Conservation (phyloP, 2,888 invertebrate genomes). For the Ormia ochracea region DNA sequence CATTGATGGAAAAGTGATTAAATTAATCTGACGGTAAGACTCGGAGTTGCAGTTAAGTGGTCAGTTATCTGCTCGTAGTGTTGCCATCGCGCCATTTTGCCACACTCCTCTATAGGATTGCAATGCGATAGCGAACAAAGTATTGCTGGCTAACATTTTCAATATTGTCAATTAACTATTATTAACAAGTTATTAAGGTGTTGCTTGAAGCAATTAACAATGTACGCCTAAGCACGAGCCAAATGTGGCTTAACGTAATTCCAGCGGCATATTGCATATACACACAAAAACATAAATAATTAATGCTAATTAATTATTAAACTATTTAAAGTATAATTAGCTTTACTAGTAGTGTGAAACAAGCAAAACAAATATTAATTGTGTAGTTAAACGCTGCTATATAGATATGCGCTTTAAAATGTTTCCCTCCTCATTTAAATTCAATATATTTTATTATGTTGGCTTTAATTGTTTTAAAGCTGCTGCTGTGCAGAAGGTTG, state of each 20-base stretch:
- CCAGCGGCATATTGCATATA: conserved; percentile 9
- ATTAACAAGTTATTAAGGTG: conserved; percentile 20
- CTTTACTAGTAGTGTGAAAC: neutral
- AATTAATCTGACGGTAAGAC: neutral
- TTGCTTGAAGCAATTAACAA: conserved; percentile 8
- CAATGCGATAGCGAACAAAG: neutral
- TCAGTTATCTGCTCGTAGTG: neutral
- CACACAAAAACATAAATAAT: too few relatives aligned
- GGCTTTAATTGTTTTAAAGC: neutral
- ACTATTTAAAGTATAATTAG: conserved; percentile 11
- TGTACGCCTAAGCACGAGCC: neutral
- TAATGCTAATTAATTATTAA: conserved; percentile 41
- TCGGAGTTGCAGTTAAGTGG: neutral
- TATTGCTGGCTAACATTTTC: neutral
- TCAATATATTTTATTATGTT: conserved; percentile 4
- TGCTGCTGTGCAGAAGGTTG: conserved; percentile 40
- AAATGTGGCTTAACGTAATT: neutral
- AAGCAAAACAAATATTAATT: conserved; percentile 16
- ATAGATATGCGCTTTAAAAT: conserved; percentile 7
- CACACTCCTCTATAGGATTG: neutral
- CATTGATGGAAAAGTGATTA: conserved; percentile 1
- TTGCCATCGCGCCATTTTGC: conserved; percentile 5
- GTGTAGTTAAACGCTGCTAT: neutral
- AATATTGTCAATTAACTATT: conserved; percentile 4
- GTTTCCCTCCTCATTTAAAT: conserved; percentile 11